These are phyloP conservation scores for Clarias pachynema DNA, from an alignment of 2,797 vertebrate species.

Conservation along the genomic window DNA sequence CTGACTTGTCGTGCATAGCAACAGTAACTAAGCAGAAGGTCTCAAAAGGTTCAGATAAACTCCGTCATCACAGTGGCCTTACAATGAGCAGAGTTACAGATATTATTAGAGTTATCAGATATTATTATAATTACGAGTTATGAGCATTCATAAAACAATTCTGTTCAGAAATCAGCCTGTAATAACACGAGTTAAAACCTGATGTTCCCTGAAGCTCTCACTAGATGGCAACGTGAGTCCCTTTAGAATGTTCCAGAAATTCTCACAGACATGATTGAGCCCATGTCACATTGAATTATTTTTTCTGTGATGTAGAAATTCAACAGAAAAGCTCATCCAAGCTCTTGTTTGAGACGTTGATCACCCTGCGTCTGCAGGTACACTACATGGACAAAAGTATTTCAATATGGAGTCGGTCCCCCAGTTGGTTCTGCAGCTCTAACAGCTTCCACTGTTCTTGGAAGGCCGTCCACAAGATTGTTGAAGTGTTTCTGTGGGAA, in stretches of 20 bases:
- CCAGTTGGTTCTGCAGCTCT: too few relatives aligned
- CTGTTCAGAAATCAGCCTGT: neutral
- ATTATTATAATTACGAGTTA: neutral
- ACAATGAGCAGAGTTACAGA: neutral
- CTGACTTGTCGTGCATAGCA: too few relatives aligned
- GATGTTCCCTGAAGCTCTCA: constrained; percentile 23
- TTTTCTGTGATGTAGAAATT: constrained; percentile 21
- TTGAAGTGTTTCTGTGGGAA: too few relatives aligned
- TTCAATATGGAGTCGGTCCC: too few relatives aligned
- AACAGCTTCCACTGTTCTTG: too few relatives aligned
- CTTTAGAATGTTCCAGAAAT: constrained; percentile 14
- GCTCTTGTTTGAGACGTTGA: neutral
- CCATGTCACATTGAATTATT: neutral
- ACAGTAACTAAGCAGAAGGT: neutral
- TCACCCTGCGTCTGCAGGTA: too few relatives aligned
- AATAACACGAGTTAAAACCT: neutral
- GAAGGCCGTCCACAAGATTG: too few relatives aligned
- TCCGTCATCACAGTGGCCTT: neutral
- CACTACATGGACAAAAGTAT: neutral
- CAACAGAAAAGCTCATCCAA: constrained; percentile 31
- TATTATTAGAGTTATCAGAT: too few relatives aligned
- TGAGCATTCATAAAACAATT: neutral
- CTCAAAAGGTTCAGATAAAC: neutral
- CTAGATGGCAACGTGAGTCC: constrained; percentile 58
- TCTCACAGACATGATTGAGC: neutral